A percentile compares a stretch with the other conserved stretches of the same genome.
These are phyloP conservation scores for Sigmodon hispidus DNA, from an alignment of 2,113 vertebrate species.

Conservation along the genomic window DNA sequence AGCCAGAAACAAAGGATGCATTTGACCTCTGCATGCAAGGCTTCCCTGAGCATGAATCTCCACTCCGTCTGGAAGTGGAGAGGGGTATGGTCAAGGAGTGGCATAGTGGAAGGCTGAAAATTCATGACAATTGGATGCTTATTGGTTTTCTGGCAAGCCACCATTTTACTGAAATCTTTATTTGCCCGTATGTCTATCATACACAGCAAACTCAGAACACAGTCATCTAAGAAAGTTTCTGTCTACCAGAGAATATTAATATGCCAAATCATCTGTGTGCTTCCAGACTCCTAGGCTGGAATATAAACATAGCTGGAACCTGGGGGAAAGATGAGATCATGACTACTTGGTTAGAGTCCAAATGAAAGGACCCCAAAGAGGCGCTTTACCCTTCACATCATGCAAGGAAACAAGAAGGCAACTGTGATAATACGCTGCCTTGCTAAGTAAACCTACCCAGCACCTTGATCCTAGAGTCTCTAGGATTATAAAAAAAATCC, in stretches of 20 bases:
- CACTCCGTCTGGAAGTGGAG: fast-evolving
- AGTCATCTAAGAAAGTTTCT: not conserved
- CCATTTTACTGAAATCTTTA: fast-evolving
- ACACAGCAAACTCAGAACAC: not conserved
- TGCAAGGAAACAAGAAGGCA: not conserved
- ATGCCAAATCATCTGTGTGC: not conserved
- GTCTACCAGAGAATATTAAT: not conserved
- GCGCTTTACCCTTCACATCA: not conserved
- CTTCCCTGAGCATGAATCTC: not conserved
- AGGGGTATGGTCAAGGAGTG: fast-evolving
- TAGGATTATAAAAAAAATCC: not conserved
- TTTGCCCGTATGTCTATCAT: not conserved
- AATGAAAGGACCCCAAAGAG: not conserved
- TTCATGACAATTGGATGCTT: fast-evolving
- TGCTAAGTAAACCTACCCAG: not conserved
- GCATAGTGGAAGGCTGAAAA: not conserved
- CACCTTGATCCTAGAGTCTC: not conserved
- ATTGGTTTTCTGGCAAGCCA: not conserved
- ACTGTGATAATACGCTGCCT: not conserved
- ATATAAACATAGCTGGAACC: not conserved
- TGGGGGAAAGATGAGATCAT: not conserved
- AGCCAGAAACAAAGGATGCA: no score
- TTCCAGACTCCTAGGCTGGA: not conserved
- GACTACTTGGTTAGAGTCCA: no score
- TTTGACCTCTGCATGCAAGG: not conserved